phyloP scores from a whole-genome alignment of 2,113 vertebrate genomes.

The Merops nubicus region DNA sequence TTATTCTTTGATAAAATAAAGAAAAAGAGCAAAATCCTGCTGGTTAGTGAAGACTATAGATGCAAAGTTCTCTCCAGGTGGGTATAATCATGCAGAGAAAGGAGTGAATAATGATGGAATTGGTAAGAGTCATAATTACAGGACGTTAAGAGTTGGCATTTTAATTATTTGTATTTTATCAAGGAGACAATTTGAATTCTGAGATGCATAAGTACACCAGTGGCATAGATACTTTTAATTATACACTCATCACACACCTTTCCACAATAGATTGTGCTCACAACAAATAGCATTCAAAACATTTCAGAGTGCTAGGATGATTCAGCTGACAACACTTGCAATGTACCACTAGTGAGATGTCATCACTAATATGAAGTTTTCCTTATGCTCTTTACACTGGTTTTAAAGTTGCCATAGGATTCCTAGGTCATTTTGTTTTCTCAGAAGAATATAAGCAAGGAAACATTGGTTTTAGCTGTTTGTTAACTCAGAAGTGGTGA shows the following conservation, averaged over 20 bases:
- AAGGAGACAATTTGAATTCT: not conserved
- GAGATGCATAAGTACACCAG: not conserved
- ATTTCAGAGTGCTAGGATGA: not conserved
- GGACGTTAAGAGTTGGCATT: not conserved
- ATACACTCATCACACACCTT: not conserved
- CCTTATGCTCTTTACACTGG: not conserved
- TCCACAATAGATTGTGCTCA: not conserved
- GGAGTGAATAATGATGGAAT: not conserved
- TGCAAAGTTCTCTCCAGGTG: not conserved
- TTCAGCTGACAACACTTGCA: not conserved
- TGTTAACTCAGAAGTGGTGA: not conserved
- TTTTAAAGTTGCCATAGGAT: not conserved
- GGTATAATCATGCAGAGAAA: not conserved
- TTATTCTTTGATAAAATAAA: not conserved
- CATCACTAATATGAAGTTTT: not conserved
- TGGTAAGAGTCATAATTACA: constrained; percentile 2
- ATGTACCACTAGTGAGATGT: not conserved
- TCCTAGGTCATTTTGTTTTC: not conserved
- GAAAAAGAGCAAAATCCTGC: not conserved
- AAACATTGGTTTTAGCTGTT: not conserved
- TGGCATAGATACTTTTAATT: not conserved
- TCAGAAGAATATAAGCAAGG: not conserved
- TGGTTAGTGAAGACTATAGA: not conserved
- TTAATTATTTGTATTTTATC: constrained; percentile 1
- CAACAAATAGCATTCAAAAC: not conserved